A percentile compares a stretch with the other conserved stretches of the same genome.
Conservation (phyloP, 1,140 invertebrate species). For the Microvelia longipes region DNA sequence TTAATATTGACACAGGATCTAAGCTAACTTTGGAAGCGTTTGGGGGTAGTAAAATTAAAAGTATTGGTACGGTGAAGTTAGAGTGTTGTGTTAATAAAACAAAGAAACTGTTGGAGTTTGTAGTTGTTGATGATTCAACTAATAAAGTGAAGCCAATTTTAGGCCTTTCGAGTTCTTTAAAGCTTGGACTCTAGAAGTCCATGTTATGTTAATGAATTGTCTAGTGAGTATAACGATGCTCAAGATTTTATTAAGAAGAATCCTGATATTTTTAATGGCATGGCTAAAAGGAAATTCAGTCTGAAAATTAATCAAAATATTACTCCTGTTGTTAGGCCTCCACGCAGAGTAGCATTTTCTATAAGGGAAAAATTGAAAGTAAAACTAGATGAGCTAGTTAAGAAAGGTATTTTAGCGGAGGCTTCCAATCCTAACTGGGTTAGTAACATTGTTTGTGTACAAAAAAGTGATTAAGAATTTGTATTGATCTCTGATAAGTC, state of each 20-base stretch:
- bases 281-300: background rate
- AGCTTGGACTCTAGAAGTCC: background rate
- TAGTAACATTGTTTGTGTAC: background rate
- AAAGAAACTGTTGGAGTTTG: background rate
- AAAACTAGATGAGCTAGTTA: background rate
- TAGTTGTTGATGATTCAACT: background rate
- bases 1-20: no score
- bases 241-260: background rate
- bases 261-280: background rate
- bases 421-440: background rate
- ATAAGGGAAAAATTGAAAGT: background rate
- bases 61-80: background rate
- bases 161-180: background rate
- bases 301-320: background rate
- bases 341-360: background rate
- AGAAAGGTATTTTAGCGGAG: background rate
- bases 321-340: background rate
- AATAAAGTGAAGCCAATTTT: background rate
- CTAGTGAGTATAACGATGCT: background rate
- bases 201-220: background rate
- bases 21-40: no score
- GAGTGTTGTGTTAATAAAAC: background rate
- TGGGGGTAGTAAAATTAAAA: no score
- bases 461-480: constrained; percentile 1
- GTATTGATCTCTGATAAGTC: background rate